A percentile compares a stretch with the other conserved stretches of the same genome.
Conservation (phyloP, 2,113 vertebrate species). For the Cyprinodon brontotheroides region DNA sequence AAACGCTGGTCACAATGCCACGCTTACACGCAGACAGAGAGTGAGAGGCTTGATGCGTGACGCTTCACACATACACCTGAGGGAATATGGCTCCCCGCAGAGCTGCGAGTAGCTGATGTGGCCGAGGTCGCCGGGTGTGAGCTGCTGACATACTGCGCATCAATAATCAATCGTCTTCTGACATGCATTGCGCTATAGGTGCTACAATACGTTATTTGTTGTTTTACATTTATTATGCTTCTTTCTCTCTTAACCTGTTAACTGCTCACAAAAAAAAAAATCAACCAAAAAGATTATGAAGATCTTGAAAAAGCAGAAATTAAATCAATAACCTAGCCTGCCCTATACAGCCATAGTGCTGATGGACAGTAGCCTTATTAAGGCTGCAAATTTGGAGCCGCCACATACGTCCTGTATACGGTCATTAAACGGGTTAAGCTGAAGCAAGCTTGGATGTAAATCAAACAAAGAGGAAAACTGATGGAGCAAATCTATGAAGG, state of each 20-base stretch:
- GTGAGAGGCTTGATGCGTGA: conserved; percentile 55
- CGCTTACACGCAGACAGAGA: conserved; percentile 41
- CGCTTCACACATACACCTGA: conserved; percentile 62
- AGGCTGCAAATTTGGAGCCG: too few species aligned
- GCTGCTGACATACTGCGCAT: conserved; percentile 4
- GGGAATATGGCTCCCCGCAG: conserved; percentile 49
- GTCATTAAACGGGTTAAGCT: background rate
- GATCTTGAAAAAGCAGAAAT: too few species aligned
- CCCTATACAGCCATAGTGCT: too few species aligned
- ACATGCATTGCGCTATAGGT: background rate
- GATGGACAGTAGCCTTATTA: too few species aligned
- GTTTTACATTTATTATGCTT: background rate
- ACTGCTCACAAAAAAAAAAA: too few species aligned
- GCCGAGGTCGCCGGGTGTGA: conserved; percentile 46
- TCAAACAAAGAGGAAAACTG: background rate
- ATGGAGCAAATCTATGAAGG: conserved; percentile 1
- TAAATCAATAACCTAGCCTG: too few species aligned
- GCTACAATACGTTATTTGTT: background rate
- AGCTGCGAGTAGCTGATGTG: conserved; percentile 53
- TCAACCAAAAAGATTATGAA: too few species aligned
- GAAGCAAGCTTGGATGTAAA: background rate
- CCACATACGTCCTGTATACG: too few species aligned
- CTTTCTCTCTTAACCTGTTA: background rate
- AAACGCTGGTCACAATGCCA: conserved; percentile 67
- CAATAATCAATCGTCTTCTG: background rate